Percentiles rank a stretch among this genome's conserved stretches.
Evolutionary conservation across 2,888 invertebrate genomes (phyloP).

Genomic region (Hypomecis punctinalis): DNA sequence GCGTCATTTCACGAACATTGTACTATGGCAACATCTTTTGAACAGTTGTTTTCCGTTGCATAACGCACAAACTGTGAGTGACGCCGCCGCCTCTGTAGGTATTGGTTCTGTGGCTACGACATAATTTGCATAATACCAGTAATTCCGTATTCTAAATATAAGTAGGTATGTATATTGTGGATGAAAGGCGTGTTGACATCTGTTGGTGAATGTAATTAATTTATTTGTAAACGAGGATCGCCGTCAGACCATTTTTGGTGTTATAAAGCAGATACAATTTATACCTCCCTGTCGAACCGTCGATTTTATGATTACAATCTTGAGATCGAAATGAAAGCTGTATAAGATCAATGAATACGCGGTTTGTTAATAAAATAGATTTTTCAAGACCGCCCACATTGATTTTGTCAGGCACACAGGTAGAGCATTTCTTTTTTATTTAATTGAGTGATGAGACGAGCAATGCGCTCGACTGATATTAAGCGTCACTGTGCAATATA

Average conservation of each 20-base stretch:
- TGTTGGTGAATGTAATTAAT: constrained; percentile 34
- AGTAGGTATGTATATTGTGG: constrained; percentile 12
- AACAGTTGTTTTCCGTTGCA: too few relatives aligned
- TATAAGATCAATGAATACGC: constrained; percentile 56
- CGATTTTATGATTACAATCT: constrained; percentile 55
- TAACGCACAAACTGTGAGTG: too few relatives aligned
- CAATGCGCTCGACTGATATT: too few relatives aligned
- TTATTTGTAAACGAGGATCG: constrained; percentile 31
- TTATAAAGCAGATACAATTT: constrained; percentile 36
- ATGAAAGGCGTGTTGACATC: constrained; percentile 27
- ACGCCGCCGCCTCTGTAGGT: too few relatives aligned
- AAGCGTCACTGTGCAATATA: too few relatives aligned
- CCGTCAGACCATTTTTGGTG: constrained; percentile 35
- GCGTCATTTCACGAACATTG: too few relatives aligned
- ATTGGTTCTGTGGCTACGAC: too few relatives aligned
- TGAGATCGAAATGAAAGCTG: constrained; percentile 53
- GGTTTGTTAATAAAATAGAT: constrained; percentile 58
- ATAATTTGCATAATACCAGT: neutral
- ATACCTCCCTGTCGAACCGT: constrained; percentile 35
- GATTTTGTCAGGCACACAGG: constrained; percentile 45
- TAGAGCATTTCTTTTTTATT: constrained; percentile 13
- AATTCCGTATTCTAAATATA: constrained; percentile 18
- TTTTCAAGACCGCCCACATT: constrained; percentile 63
- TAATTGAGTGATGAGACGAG: too few relatives aligned
- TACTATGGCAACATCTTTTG: too few relatives aligned